Conservation (phyloP, 2,888 invertebrate species). For the Clunio marinus region DNA sequence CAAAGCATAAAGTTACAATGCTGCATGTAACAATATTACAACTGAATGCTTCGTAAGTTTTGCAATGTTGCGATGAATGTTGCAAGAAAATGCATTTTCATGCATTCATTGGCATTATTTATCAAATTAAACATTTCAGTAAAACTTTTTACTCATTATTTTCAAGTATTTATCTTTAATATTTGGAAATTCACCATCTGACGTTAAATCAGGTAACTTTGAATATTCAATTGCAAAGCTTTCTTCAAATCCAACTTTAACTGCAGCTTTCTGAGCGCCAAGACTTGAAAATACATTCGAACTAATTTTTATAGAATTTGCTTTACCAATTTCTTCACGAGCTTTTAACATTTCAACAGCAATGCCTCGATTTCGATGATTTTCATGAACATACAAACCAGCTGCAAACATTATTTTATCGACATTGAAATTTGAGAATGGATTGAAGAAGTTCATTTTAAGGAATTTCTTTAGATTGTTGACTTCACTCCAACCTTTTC, state of each 20-base stretch:
- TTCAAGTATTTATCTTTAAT: constrained; percentile 26
- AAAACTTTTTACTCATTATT: constrained; percentile 28
- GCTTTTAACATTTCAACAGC: constrained; percentile 18
- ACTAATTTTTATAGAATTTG: background rate
- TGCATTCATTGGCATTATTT: no score
- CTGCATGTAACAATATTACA: no score
- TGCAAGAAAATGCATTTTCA: no score
- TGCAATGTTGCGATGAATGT: no score
- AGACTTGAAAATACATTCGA: background rate
- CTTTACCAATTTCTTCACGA: background rate
- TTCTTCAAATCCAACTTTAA: constrained; percentile 1
- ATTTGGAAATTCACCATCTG: constrained; percentile 3
- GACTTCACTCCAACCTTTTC: constrained; percentile 13
- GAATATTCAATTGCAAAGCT: constrained; percentile 8
- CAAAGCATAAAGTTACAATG: no score
- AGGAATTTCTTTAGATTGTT: background rate
- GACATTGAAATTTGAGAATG: constrained; percentile 1
- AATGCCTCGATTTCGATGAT: background rate
- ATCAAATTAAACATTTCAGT: constrained; percentile 10
- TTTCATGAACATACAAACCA: background rate
- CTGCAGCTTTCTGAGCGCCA: constrained; percentile 16
- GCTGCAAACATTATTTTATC: constrained; percentile 12
- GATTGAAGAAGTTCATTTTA: constrained; percentile 14
- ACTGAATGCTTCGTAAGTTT: no score
- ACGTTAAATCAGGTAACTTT: background rate